phyloP scores from a whole-genome alignment of 2,888 invertebrate species.

The Mythimna albipuncta region DNA sequence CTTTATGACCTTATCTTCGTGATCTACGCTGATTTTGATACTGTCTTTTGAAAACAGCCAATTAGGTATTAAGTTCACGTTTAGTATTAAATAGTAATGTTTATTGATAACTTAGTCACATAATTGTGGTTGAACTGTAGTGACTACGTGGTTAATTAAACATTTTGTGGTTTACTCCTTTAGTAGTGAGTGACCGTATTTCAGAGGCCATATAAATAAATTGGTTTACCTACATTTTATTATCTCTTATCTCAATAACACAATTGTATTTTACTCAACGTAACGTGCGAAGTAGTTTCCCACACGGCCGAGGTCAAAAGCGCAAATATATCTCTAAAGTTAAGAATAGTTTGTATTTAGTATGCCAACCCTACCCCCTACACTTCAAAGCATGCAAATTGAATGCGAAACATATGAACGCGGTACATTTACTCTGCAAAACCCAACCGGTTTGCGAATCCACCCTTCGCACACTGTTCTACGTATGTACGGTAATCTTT shows the following conservation, averaged over 20 bases:
- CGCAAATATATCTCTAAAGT: constrained; percentile 67
- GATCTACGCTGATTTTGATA: constrained; percentile 5
- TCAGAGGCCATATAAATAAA: constrained; percentile 27
- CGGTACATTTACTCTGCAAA: constrained; percentile 68
- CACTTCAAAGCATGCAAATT: constrained; percentile 75
- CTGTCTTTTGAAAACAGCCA: not conserved
- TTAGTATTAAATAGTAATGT: constrained; percentile 5
- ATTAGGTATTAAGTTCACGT: not conserved
- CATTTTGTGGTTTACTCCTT: constrained; percentile 36
- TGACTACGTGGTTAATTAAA: constrained; percentile 20
- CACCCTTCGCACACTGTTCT: constrained; percentile 15
- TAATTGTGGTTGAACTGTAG: constrained; percentile 16
- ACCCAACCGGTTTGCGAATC: constrained; percentile 55
- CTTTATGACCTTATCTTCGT: constrained; percentile 14
- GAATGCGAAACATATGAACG: constrained; percentile 71
- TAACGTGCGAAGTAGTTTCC: constrained; percentile 48
- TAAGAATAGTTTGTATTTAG: constrained; percentile 76
- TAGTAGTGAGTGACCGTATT: constrained; percentile 3
- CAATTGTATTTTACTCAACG: constrained; percentile 32
- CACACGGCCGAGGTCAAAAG: constrained; percentile 58
- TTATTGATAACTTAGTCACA: constrained; percentile 24
- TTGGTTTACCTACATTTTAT: constrained; percentile 23
- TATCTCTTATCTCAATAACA: constrained; percentile 29
- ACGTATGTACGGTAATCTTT: constrained; percentile 42
- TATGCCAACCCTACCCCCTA: constrained; percentile 77